Evolutionary conservation across 1,140 invertebrate genomes (phyloP).

Genomic region (Dendroctonus ponderosae): DNA sequence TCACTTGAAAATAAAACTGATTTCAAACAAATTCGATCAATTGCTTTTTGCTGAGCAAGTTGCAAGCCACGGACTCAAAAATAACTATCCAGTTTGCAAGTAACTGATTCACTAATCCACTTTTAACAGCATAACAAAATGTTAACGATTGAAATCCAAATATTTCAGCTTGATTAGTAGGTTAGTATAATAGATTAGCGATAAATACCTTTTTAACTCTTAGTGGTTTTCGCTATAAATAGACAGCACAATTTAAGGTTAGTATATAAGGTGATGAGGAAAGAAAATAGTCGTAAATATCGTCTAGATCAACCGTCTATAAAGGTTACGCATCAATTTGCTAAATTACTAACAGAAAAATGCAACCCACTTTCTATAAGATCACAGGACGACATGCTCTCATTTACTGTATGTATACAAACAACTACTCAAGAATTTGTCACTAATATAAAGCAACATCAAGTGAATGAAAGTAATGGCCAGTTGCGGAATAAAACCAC

Average conservation of each 20-base stretch:
- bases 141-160: constrained; percentile 2
- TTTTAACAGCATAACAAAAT: not conserved
- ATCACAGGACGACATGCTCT: constrained; percentile 4
- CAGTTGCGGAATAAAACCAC: too few relatives aligned
- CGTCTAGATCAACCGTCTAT: constrained; percentile 22
- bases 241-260: constrained; percentile 13
- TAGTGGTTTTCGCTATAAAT: constrained; percentile 29
- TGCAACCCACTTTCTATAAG: constrained; percentile 17
- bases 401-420: not conserved
- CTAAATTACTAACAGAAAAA: constrained; percentile 24
- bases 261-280: constrained; percentile 11
- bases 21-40: too few relatives aligned
- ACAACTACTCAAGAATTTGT: too few relatives aligned
- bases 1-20: too few relatives aligned
- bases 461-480: too few relatives aligned
- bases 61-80: too few relatives aligned
- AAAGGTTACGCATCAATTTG: constrained; percentile 17
- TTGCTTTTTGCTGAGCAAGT: too few relatives aligned
- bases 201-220: constrained; percentile 19
- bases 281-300: constrained; percentile 18
- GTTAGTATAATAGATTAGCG: constrained; percentile 22
- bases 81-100: too few relatives aligned
- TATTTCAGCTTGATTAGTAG: constrained; percentile 19
- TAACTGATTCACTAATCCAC: not conserved
- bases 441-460: too few relatives aligned